A percentile compares a stretch with the other conserved stretches of the same genome.
Evolutionary conservation across 2,888 invertebrate species (phyloP).

Genomic region (Didymodactylos carnosus): DNA sequence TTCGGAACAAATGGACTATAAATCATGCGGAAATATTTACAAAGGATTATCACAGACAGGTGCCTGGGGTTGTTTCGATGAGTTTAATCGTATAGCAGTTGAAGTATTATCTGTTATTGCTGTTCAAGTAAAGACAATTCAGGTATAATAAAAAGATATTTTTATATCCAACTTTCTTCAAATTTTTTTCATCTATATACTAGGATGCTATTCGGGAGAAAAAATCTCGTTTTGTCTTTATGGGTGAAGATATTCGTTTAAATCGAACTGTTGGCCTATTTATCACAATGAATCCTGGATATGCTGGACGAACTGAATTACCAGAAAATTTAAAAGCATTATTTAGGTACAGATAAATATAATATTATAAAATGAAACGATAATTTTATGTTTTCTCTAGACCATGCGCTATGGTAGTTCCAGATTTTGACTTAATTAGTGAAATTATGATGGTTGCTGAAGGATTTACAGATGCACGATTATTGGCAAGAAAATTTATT

Average conservation of each 20-base stretch:
- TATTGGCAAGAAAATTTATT: slow-evolving; percentile 78
- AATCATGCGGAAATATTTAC: slow-evolving; percentile 36
- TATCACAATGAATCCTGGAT: slow-evolving; percentile 90
- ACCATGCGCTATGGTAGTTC: slow-evolving; percentile 93
- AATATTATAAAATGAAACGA: too few species aligned
- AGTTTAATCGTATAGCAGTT: slow-evolving; percentile 85
- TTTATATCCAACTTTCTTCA: too few species aligned
- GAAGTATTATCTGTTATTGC: slow-evolving; percentile 90
- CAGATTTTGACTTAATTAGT: slow-evolving; percentile 84
- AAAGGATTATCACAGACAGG: slow-evolving; percentile 67
- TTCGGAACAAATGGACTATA: slow-evolving; percentile 94
- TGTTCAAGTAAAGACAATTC: slow-evolving; percentile 51
- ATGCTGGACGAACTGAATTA: slow-evolving; percentile 55
- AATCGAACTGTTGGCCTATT: slow-evolving; percentile 75
- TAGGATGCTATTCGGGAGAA: slow-evolving; percentile 71
- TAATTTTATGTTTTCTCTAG: slow-evolving; percentile 38
- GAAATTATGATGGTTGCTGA: slow-evolving; percentile 96
- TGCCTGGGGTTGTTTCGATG: slow-evolving; percentile 94
- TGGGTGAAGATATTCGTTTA: slow-evolving; percentile 71
- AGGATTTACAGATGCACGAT: slow-evolving; percentile 80
- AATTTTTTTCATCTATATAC: slow-evolving; percentile 19
- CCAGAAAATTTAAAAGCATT: slow-evolving; percentile 36
- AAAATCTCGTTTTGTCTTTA: slow-evolving; percentile 67
- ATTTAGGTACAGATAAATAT: slow-evolving; percentile 24
- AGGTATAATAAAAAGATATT: slow-evolving; percentile 12